These are phyloP conservation scores for Cephalopachus bancanus DNA, from an alignment of 2,797 vertebrate genomes.

Conservation along the genomic window DNA sequence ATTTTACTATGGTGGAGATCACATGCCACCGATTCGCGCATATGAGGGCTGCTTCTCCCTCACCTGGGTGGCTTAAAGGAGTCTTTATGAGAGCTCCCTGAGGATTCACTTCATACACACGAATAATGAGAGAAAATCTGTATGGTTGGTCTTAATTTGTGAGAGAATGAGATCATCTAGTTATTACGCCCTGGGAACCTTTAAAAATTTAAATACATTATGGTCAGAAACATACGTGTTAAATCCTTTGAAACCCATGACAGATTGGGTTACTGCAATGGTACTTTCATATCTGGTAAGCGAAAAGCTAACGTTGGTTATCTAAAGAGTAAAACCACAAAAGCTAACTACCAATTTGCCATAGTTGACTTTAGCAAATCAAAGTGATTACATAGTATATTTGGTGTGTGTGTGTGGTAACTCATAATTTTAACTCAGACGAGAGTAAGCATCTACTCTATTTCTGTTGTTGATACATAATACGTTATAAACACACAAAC, in stretches of 20 bases:
- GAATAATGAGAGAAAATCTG: conserved; percentile 60
- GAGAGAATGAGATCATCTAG: conserved; percentile 67
- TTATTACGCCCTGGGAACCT: conserved; percentile 58
- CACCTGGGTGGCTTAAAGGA: conserved; percentile 46
- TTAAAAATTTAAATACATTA: conserved; percentile 66
- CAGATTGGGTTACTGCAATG: not conserved
- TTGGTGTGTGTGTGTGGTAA: not conserved
- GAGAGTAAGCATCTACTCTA: not conserved
- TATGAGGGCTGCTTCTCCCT: conserved; percentile 37
- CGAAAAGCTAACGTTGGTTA: conserved; percentile 9
- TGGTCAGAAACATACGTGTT: conserved; percentile 50
- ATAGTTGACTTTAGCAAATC: not conserved
- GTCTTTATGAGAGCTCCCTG: conserved; percentile 28
- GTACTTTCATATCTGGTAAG: not conserved
- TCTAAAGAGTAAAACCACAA: not conserved
- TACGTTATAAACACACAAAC: not conserved
- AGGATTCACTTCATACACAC: conserved; percentile 71
- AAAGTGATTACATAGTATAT: not conserved
- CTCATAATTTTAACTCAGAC: not conserved
- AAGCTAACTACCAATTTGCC: not conserved
- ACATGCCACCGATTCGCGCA: conserved; percentile 54
- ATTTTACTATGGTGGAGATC: conserved; percentile 74
- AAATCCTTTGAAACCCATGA: conserved; percentile 58
- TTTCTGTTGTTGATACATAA: not conserved
- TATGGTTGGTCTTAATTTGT: conserved; percentile 60